Conservation (phyloP, 2,113 vertebrate species). For the Callaeas wilsoni region DNA sequence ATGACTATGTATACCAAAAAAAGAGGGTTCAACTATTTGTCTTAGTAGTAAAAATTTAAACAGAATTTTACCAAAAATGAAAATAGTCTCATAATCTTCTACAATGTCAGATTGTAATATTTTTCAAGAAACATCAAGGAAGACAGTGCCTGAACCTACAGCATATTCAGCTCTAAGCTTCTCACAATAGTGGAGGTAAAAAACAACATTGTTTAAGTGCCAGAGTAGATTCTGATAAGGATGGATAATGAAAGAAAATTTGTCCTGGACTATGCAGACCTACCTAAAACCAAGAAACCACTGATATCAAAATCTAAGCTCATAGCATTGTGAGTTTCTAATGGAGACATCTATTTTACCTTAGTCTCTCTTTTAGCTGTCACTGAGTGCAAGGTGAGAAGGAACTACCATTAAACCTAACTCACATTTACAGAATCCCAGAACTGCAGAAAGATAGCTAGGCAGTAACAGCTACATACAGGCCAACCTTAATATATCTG, state of each 20-base stretch:
- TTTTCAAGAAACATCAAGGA: not conserved
- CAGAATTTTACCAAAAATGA: not conserved
- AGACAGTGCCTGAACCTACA: not conserved
- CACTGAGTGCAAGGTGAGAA: not conserved
- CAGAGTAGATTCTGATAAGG: not conserved
- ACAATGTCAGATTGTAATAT: not conserved
- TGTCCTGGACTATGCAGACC: not conserved
- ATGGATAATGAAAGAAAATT: not conserved
- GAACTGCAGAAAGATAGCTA: not conserved
- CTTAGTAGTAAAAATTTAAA: not conserved
- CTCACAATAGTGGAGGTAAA: not conserved
- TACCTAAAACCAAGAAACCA: not conserved
- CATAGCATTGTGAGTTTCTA: not conserved
- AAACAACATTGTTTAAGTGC: not conserved
- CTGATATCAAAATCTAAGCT: not conserved
- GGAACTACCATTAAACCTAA: not conserved
- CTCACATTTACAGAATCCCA: not conserved
- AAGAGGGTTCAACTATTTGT: not conserved
- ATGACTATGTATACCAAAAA: not conserved
- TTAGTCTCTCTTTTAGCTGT: not conserved
- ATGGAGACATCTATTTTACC: not conserved
- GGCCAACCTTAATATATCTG: not conserved
- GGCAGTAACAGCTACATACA: not conserved
- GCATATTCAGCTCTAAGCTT: not conserved
- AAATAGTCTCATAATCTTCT: not conserved